These are phyloP conservation scores for Propsilocerus akamusi DNA, from an alignment of 1,140 invertebrate species.

Conservation along the genomic window DNA sequence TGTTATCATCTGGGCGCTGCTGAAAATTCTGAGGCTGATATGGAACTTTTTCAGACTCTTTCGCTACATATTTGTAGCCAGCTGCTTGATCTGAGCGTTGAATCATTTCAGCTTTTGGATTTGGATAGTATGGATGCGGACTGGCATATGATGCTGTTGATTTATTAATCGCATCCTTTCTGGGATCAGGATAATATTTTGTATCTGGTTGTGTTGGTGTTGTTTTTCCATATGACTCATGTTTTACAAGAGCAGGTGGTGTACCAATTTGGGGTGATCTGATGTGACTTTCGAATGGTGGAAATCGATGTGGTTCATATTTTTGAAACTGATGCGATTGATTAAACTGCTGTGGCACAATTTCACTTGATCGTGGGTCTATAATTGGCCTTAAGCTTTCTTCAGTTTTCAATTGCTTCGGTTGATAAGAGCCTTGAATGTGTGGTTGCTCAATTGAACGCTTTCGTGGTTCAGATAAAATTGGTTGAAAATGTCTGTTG, in stretches of 20 bases:
- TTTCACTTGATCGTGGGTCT: not conserved
- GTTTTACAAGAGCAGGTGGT: not conserved
- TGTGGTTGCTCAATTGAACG: not conserved
- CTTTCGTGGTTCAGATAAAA: not conserved
- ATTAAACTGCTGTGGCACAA: not conserved
- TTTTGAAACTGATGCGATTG: no score
- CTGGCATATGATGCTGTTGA: not conserved
- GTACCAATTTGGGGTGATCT: not conserved
- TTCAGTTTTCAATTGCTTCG: no score
- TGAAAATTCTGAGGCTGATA: not conserved
- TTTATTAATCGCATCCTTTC: not conserved
- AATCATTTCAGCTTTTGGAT: slow-evolving; percentile 2
- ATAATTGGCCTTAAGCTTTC: no score
- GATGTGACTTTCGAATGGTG: not conserved
- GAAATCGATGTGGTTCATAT: not conserved
- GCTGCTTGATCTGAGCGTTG: not conserved
- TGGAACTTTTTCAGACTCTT: not conserved
- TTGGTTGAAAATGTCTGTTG: not conserved
- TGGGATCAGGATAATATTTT: not conserved
- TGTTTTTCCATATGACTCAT: not conserved
- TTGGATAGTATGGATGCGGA: not conserved
- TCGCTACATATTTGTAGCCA: not conserved
- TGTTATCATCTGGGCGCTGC: not conserved
- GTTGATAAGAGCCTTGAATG: not conserved
- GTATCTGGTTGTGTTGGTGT: not conserved